Evolutionary conservation across 2,113 vertebrate species (phyloP).

Genomic region (Addax nasomaculatus): DNA sequence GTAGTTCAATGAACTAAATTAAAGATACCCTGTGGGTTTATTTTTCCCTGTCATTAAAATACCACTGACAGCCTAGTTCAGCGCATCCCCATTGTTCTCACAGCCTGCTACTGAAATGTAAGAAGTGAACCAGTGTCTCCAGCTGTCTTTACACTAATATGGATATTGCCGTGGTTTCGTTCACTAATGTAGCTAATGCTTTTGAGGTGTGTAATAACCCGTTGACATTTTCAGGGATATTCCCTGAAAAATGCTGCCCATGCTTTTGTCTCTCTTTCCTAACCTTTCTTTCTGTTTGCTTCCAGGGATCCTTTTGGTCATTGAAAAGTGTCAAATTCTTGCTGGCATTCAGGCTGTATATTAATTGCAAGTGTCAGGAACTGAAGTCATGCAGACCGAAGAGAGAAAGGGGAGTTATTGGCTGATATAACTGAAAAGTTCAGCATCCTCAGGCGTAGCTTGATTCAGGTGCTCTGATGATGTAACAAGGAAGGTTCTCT

Average conservation of each 20-base stretch:
- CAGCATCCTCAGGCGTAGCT: background rate
- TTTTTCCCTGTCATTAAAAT: background rate
- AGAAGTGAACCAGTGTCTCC: background rate
- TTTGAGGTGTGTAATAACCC: background rate
- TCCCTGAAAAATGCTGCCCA: background rate
- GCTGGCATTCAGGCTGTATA: background rate
- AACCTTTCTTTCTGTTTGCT: slow-evolving; percentile 14
- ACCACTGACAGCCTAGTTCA: background rate
- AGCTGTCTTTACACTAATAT: background rate
- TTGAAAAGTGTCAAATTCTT: background rate
- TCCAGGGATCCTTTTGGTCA: background rate
- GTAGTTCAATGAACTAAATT: background rate
- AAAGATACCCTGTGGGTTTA: background rate
- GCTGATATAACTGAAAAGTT: background rate
- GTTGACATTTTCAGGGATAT: background rate
- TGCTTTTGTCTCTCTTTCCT: background rate
- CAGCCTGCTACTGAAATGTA: background rate
- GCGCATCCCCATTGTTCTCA: background rate
- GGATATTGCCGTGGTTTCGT: background rate
- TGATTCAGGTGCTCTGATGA: background rate
- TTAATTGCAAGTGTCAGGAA: slow-evolving; percentile 7
- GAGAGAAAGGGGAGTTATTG: background rate
- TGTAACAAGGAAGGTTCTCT: background rate
- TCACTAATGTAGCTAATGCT: background rate
- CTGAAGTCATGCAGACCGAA: background rate